Percentiles rank a stretch among this genome's conserved stretches.
These are phyloP conservation scores for Pinctada fucata DNA, from an alignment of 2,888 invertebrate species.

Conservation along the genomic window DNA sequence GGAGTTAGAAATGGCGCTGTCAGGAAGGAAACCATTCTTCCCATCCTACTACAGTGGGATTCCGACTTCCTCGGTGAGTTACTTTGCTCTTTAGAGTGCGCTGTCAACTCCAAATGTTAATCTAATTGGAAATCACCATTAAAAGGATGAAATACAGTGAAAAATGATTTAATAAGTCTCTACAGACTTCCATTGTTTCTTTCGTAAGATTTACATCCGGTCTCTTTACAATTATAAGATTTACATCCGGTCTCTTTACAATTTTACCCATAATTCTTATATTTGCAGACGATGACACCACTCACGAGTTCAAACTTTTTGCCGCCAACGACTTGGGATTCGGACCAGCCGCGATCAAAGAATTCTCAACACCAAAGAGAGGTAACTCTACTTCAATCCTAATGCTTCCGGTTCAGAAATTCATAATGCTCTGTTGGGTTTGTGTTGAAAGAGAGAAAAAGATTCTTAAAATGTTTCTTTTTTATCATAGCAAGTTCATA, in stretches of 20 bases:
- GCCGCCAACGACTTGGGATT: constrained; percentile 32
- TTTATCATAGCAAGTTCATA: background rate
- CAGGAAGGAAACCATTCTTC: constrained; percentile 31
- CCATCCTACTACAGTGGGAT: constrained; percentile 20
- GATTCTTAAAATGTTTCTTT: background rate
- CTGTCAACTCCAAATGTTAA: background rate
- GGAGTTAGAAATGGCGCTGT: constrained; percentile 36
- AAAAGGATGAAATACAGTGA: background rate
- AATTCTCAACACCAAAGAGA: constrained; percentile 35
- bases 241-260: no score
- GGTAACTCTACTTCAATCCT: constrained; percentile 14
- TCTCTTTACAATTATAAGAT: no score
- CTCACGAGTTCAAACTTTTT: constrained; percentile 30
- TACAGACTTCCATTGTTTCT: background rate
- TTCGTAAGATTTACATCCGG: background rate
- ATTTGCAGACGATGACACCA: constrained; percentile 33
- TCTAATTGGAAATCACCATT: background rate
- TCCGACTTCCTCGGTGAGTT: constrained; percentile 36
- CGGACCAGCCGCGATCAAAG: constrained; percentile 16
- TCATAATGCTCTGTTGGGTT: no score
- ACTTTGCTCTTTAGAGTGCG: background rate
- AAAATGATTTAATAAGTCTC: background rate
- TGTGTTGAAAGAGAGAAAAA: no score
- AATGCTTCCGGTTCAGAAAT: no score
- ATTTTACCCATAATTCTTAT: no score